These are phyloP conservation scores for Camponotus pennsylvanicus DNA, from an alignment of 1,140 invertebrate genomes.

Conservation along the genomic window DNA sequence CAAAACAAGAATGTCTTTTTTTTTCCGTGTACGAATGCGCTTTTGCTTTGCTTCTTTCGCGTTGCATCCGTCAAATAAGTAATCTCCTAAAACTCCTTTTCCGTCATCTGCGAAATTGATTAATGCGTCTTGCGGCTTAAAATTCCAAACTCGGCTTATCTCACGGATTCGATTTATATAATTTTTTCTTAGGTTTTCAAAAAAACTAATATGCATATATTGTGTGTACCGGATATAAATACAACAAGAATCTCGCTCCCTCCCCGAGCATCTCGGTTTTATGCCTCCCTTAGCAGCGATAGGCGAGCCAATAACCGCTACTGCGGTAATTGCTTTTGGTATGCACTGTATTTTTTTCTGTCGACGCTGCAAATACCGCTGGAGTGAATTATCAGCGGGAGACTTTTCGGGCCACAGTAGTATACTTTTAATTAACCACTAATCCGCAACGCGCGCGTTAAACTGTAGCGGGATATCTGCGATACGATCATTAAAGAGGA, in stretches of 20 bases:
- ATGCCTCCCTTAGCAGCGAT: neutral
- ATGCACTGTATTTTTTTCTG: neutral
- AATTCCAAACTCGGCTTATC: too few relatives aligned
- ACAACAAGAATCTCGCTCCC: neutral
- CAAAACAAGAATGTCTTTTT: too few relatives aligned
- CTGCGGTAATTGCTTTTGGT: neutral
- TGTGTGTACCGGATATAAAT: neutral
- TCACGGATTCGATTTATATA: too few relatives aligned
- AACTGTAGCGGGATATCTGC: neutral
- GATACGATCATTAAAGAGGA: neutral
- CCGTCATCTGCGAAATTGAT: too few relatives aligned
- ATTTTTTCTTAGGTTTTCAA: too few relatives aligned
- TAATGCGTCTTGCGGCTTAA: too few relatives aligned
- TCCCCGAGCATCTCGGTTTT: neutral
- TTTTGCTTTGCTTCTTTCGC: too few relatives aligned
- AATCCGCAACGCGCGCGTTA: neutral
- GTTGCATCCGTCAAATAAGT: too few relatives aligned
- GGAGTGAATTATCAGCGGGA: slow-evolving; percentile 1
- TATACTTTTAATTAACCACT: neutral
- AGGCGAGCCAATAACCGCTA: neutral
- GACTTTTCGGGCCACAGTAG: neutral
- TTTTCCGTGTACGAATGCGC: too few relatives aligned
- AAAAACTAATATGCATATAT: too few relatives aligned
- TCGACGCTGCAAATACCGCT: neutral
- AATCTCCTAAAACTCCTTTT: too few relatives aligned